phyloP scores from a whole-genome alignment of 1,140 invertebrate genomes.

The honey bee (Apis mellifera) region DNA sequence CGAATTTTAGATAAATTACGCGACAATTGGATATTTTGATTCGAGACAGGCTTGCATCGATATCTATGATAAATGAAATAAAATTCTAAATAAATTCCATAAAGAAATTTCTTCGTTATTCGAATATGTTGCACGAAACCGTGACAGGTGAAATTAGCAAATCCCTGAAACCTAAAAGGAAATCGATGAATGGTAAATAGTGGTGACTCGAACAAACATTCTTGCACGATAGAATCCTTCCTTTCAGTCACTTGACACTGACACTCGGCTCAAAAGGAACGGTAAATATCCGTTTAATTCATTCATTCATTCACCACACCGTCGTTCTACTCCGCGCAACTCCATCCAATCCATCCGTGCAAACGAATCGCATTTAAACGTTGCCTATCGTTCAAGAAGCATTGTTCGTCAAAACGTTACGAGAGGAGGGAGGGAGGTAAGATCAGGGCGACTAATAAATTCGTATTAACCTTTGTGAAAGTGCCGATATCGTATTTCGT shows the following conservation, averaged over 20 bases:
- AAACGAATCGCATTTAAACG: slow-evolving; percentile 41
- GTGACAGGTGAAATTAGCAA: not conserved
- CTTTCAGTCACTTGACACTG: not conserved
- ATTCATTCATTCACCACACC: not conserved
- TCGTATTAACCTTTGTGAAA: slow-evolving; percentile 48
- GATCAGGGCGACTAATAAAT: slow-evolving; percentile 50
- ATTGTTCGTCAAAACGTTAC: slow-evolving; percentile 40
- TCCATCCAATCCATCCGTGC: not conserved
- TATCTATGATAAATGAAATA: too few species aligned
- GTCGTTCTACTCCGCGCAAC: slow-evolving; percentile 6
- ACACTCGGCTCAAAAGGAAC: not conserved
- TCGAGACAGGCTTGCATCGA: too few species aligned
- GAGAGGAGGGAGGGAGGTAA: not conserved
- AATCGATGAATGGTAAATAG: not conserved
- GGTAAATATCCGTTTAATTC: slow-evolving; percentile 11
- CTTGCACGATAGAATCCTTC: not conserved
- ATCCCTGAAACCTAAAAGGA: too few species aligned
- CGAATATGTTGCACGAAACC: not conserved
- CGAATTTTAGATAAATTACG: too few species aligned
- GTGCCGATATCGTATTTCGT: slow-evolving; percentile 46
- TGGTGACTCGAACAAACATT: not conserved
- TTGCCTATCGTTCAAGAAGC: slow-evolving; percentile 1
- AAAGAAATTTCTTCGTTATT: not conserved
- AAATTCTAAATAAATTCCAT: too few species aligned
- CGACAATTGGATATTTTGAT: too few species aligned